phyloP scores from a whole-genome alignment of 2,888 invertebrate species.

The Zhuqinia jingwanae region DNA sequence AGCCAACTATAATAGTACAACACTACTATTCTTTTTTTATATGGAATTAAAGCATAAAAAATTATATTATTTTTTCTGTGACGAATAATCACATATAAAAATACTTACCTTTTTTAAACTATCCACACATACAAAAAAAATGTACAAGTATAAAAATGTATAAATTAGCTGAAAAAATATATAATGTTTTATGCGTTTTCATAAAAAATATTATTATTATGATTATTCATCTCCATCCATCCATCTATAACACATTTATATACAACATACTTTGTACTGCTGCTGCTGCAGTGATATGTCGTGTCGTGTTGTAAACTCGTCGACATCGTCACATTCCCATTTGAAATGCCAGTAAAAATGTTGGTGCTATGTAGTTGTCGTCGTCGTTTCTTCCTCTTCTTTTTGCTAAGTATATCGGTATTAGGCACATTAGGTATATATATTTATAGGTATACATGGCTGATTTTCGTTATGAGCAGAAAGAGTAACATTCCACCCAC shows the following conservation, averaged over 20 bases:
- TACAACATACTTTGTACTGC: too few relatives aligned
- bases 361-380: slow-evolving; percentile 1
- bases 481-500: slow-evolving; percentile 72
- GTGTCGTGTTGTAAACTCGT: slow-evolving; percentile 45
- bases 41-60: slow-evolving; percentile 33
- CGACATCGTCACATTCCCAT: slow-evolving; percentile 29
- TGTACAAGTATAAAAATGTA: not conserved
- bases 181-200: slow-evolving; percentile 16
- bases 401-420: not conserved
- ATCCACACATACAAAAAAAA: not conserved
- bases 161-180: slow-evolving; percentile 29
- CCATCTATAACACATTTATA: slow-evolving; percentile 16
- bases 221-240: slow-evolving; percentile 33
- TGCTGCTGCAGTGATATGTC: not conserved
- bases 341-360: slow-evolving; percentile 17
- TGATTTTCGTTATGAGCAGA: not conserved
- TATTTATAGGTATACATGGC: not conserved
- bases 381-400: too few relatives aligned
- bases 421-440: not conserved
- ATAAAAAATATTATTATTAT: slow-evolving; percentile 20
- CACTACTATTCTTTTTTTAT: too few relatives aligned
- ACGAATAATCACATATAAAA: slow-evolving; percentile 24
- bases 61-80: slow-evolving; percentile 20
- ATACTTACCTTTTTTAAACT: slow-evolving; percentile 35
- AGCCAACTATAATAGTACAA: not conserved